Percentiles rank a stretch among this genome's conserved stretches.
phyloP scores from a whole-genome alignment of 2,888 invertebrate genomes.

The Drosophila diplacantha region DNA sequence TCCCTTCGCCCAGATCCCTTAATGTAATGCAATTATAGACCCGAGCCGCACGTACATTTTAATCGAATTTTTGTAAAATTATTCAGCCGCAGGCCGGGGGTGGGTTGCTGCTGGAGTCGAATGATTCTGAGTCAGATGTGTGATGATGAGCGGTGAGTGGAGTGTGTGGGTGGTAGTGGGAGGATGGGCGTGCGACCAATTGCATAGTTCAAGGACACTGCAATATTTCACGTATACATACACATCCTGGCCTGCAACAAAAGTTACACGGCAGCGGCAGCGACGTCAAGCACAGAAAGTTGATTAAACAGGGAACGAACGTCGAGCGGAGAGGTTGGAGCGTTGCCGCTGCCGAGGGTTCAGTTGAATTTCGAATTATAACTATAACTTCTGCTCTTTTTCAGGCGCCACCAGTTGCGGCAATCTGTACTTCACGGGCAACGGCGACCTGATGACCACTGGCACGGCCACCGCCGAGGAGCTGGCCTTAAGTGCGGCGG shows the following conservation, averaged over 20 bases:
- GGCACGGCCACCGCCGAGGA: slow-evolving; percentile 71
- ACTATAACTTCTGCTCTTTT: too few relatives aligned
- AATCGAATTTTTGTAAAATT: slow-evolving; percentile 65
- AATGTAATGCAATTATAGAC: slow-evolving; percentile 63
- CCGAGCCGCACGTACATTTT: slow-evolving; percentile 45
- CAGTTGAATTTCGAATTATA: background rate
- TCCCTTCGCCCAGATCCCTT: slow-evolving; percentile 29
- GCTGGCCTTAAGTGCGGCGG: slow-evolving; percentile 54
- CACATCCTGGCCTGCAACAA: slow-evolving; percentile 38
- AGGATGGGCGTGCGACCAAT: slow-evolving; percentile 43
- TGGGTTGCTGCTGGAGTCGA: slow-evolving; percentile 14
- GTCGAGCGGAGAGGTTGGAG: slow-evolving; percentile 41
- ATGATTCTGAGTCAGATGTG: slow-evolving; percentile 16
- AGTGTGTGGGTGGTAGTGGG: slow-evolving; percentile 4
- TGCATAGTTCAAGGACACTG: slow-evolving; percentile 75
- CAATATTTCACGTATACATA: slow-evolving; percentile 67
- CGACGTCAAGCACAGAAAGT: slow-evolving; percentile 50
- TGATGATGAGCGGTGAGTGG: slow-evolving; percentile 4
- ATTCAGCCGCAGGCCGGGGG: slow-evolving; percentile 38
- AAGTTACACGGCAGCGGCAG: slow-evolving; percentile 21
- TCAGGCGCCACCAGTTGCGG: slow-evolving; percentile 74
- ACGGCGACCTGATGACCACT: slow-evolving; percentile 74
- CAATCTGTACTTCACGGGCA: slow-evolving; percentile 75
- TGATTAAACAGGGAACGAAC: slow-evolving; percentile 55
- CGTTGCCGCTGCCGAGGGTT: background rate